These are phyloP conservation scores for Lethocerus indicus DNA, from an alignment of 1,140 invertebrate genomes.

Conservation along the genomic window DNA sequence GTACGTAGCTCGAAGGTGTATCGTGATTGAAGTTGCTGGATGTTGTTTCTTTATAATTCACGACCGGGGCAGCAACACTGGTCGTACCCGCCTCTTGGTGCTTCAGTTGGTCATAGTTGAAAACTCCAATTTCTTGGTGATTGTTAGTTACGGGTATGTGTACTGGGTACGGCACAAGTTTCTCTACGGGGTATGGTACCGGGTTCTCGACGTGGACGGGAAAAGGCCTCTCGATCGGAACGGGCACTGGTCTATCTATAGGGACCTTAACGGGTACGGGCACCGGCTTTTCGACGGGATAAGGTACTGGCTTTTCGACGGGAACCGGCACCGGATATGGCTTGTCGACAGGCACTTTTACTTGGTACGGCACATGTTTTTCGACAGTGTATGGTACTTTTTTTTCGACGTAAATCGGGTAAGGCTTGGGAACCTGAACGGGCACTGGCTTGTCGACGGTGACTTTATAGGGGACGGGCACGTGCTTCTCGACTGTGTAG, in stretches of 20 bases:
- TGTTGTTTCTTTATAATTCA: too few relatives aligned
- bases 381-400: conserved; percentile 35
- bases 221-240: conserved; percentile 37
- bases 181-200: conserved; percentile 54
- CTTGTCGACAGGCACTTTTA: conserved; percentile 25
- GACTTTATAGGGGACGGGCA: conserved; percentile 34
- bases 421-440: conserved; percentile 27
- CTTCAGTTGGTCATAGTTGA: too few relatives aligned
- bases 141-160: too few relatives aligned
- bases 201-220: conserved; percentile 49
- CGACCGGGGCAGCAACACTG: too few relatives aligned
- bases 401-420: conserved; percentile 19
- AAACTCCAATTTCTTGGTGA: too few relatives aligned
- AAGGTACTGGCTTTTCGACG: conserved; percentile 19
- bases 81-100: too few relatives aligned
- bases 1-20: too few relatives aligned
- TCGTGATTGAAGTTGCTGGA: too few relatives aligned
- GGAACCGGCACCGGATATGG: conserved; percentile 40
- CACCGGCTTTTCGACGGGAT: conserved; percentile 24
- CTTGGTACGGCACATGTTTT: conserved; percentile 47
- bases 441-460: conserved; percentile 38
- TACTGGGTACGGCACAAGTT: conserved; percentile 44
- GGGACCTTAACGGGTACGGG: conserved; percentile 10
- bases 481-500: conserved; percentile 18
- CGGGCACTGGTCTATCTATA: conserved; percentile 23